Conservation (phyloP, 2,888 invertebrate species). For the Mystacides longicornis region DNA sequence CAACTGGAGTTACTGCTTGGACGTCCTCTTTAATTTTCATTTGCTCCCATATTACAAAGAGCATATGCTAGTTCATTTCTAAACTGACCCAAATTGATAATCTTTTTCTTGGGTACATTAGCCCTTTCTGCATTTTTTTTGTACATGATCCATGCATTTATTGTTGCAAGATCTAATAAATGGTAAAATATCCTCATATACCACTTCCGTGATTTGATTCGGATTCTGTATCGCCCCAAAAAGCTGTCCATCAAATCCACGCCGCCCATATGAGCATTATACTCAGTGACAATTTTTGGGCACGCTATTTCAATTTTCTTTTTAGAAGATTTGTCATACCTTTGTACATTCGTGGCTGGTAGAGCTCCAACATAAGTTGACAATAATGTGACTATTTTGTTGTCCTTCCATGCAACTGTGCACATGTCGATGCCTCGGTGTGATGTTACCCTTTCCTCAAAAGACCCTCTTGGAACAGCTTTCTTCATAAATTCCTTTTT, state of each 20-base stretch:
- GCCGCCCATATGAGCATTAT: conserved; percentile 28
- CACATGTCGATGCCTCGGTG: conserved; percentile 28
- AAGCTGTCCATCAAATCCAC: conserved; percentile 28
- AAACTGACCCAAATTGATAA: conserved; percentile 27
- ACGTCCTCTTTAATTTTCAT: conserved; percentile 30
- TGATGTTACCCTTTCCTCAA: conserved; percentile 31
- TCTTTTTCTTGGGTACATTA: conserved; percentile 30
- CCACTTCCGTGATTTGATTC: conserved; percentile 27
- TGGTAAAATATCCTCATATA: conserved; percentile 26
- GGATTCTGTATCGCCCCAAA: conserved; percentile 22
- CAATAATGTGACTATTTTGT: conserved; percentile 1
- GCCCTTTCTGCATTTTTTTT: conserved; percentile 30
- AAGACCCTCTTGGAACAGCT: conserved; percentile 32
- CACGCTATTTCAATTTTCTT: conserved; percentile 21
- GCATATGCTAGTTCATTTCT: conserved; percentile 32
- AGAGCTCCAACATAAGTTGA: conserved; percentile 22
- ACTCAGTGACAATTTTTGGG: conserved; percentile 27
- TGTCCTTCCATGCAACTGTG: conserved; percentile 2
- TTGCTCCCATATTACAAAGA: conserved; percentile 32
- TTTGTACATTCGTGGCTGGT: conserved; percentile 19
- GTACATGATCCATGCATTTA: conserved; percentile 21
- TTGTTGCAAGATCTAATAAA: conserved; percentile 21
- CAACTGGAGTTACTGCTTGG: conserved; percentile 29
- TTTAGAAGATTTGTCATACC: conserved; percentile 26
- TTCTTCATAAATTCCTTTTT: conserved; percentile 32